These are phyloP conservation scores for Mobula hypostoma DNA, from an alignment of 2,113 vertebrate species.

Conservation along the genomic window DNA sequence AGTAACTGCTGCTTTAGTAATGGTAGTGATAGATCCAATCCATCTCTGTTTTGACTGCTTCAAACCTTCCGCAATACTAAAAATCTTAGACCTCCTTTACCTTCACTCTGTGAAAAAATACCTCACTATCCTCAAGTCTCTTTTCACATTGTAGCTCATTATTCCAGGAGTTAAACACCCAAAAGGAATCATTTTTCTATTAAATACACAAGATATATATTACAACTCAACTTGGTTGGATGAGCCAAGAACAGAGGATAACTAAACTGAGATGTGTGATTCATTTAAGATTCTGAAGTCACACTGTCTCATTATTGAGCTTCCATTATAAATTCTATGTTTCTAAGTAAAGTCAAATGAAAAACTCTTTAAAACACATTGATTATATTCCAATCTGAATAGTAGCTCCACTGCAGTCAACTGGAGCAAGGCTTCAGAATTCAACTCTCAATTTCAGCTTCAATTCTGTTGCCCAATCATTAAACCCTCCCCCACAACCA, in stretches of 20 bases:
- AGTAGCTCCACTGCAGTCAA: background rate
- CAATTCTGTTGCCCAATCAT: background rate
- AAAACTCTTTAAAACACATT: background rate
- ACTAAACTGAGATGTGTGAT: background rate
- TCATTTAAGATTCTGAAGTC: background rate
- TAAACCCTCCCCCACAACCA: background rate
- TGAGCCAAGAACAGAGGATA: background rate
- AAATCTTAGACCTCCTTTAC: background rate
- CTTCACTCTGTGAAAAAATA: background rate
- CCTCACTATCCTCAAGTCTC: background rate
- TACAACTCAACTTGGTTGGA: too few species aligned
- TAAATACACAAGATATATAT: too few species aligned
- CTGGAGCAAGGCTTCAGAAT: background rate
- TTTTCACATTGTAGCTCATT: background rate
- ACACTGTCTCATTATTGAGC: background rate
- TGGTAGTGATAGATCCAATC: background rate
- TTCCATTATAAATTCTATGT: background rate
- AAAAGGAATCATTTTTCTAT: too few species aligned
- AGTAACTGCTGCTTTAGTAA: background rate
- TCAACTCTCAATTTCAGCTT: background rate
- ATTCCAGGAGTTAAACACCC: background rate
- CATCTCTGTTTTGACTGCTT: background rate
- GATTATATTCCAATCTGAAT: background rate
- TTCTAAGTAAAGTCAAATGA: background rate
- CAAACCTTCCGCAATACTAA: background rate